Base-by-base conservation (phyloP, 1,140 invertebrate genomes). In the Pemphigus obesinymphae region DNA sequence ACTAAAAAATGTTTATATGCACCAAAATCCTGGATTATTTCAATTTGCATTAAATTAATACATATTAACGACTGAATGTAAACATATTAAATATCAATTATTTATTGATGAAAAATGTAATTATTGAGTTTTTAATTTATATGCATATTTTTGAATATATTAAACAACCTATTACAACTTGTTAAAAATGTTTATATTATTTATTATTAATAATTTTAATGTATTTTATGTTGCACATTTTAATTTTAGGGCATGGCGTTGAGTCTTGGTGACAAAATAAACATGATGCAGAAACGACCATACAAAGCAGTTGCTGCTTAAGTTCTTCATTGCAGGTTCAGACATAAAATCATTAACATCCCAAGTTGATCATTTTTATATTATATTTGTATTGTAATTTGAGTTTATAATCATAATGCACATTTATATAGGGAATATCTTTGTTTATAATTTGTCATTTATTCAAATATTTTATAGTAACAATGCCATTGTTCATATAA, bases 221-320 rank as follows among this genome's bases (percentile, higher is more conserved):
- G 20, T 61, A 17, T 76, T n/a, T 48, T n/a, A 0, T 31, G 17
- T 66, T 55, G 17, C 34, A 72, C n/a, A 34, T 43, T 85, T 83
- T 85, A 81, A 85, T 88, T 90, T 45, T 88, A 96, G 94, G 97
- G 97, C 61, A 99, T 99, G 97, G 97, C 97, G 4, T 88, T 99
- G 7, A 97, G 96, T 85, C 90, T 98, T 83, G 97, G 97, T 37
- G 96, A 98, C 87, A 98, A 98, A 88, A 97, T 99, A 83, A 98
- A 96, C 89, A 91, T 93, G 85, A 95, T 95, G 82, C 97, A 98
- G 87, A 96, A 95, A 86, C 88, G 87, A 82, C 84, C 85, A 17
- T 84, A 78, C 13, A 85, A 85, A 81, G 63, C 84, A 48, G 61
- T 58, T 70, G 63, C 72, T 23, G 50, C 70, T 2, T 83, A 82